Percentiles rank a stretch among this genome's conserved stretches.
These are phyloP conservation scores for Hypothenemus hampei DNA, from an alignment of 1,140 invertebrate species.

Conservation along the genomic window DNA sequence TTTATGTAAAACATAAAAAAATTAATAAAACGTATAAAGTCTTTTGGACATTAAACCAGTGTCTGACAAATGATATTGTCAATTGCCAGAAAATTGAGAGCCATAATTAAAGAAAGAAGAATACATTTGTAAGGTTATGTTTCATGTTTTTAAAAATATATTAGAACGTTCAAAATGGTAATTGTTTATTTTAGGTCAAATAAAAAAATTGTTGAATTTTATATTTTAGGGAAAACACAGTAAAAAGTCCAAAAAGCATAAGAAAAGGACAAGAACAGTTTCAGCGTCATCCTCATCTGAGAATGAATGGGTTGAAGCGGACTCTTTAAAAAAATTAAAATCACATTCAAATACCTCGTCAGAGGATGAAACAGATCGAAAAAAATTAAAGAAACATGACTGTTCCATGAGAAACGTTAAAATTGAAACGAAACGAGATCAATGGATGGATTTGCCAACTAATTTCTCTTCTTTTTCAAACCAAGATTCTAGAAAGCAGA, in stretches of 20 bases:
- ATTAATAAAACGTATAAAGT: too few relatives aligned
- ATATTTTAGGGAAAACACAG: slow-evolving; percentile 22
- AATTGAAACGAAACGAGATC: slow-evolving; percentile 41
- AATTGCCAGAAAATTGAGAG: too few relatives aligned
- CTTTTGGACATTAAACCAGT: too few relatives aligned
- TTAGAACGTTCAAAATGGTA: too few relatives aligned
- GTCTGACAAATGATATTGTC: too few relatives aligned
- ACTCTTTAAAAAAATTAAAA: slow-evolving; percentile 3
- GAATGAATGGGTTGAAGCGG: slow-evolving; percentile 30
- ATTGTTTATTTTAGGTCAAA: too few relatives aligned
- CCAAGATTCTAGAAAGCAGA: slow-evolving; percentile 41
- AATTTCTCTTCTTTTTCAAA: slow-evolving; percentile 44
- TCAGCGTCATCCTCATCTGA: slow-evolving; percentile 10
- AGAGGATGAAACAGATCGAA: not conserved
- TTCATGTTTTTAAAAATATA: too few relatives aligned
- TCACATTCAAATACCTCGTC: not conserved
- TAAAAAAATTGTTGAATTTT: too few relatives aligned
- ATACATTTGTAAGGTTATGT: too few relatives aligned
- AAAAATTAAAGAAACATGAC: not conserved
- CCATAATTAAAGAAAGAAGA: too few relatives aligned
- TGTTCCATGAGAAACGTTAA: too few relatives aligned
- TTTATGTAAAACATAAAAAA: too few relatives aligned
- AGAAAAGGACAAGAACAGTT: slow-evolving; percentile 1
- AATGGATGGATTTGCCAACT: slow-evolving; percentile 50
- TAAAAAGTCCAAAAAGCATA: slow-evolving; percentile 17